Evolutionary conservation across 2,113 vertebrate species (phyloP).

Genomic region (Candoia aspera): DNA sequence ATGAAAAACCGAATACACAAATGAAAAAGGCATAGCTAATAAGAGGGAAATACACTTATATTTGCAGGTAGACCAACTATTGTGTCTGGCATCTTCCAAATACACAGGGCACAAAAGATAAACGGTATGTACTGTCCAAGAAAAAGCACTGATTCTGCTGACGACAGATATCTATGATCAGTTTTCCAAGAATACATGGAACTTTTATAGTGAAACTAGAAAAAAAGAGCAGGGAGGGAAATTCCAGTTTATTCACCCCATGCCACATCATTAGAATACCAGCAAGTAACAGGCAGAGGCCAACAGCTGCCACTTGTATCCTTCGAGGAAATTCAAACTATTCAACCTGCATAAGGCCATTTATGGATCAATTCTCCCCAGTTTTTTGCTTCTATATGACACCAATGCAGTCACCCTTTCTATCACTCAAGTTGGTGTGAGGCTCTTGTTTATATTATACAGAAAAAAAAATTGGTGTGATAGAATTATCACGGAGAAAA

Average conservation of each 20-base stretch:
- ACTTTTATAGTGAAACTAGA: not conserved
- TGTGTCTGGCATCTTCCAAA: not conserved
- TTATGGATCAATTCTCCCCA: not conserved
- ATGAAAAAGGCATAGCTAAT: not conserved
- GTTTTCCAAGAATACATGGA: not conserved
- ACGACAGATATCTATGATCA: not conserved
- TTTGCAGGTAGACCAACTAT: not conserved
- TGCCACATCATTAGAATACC: no score
- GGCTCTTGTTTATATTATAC: not conserved
- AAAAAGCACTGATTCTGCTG: not conserved
- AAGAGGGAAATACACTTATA: not conserved
- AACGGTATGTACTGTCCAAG: not conserved
- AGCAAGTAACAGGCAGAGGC: no score
- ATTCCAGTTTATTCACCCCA: not conserved
- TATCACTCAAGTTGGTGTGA: not conserved
- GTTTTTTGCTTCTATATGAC: not conserved
- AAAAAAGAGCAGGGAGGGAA: not conserved
- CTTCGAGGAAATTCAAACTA: not conserved
- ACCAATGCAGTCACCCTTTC: not conserved
- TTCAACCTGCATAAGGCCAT: not conserved
- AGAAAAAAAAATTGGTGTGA: not conserved
- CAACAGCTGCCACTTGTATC: not conserved
- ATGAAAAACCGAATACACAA: not conserved
- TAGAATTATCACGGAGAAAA: not conserved
- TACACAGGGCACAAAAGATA: not conserved